Percentiles rank a stretch among this genome's conserved stretches.
Evolutionary conservation across 2,888 invertebrate species (phyloP).

Genomic region (Leptinotarsa tumamoca): DNA sequence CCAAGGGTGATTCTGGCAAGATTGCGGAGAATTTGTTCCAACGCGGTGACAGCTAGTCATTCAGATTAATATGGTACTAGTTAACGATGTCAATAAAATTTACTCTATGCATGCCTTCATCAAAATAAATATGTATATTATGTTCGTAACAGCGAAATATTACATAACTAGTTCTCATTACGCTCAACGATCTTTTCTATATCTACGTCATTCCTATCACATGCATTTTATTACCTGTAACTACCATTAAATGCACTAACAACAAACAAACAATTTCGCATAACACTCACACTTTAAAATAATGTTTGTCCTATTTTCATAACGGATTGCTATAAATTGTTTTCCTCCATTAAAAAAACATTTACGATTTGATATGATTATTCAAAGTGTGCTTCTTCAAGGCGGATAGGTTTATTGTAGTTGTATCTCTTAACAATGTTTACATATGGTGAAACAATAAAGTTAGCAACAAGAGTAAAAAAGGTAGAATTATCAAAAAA

Average conservation of each 20-base stretch:
- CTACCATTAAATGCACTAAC: conserved; percentile 5
- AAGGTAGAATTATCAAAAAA: background rate
- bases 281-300: background rate
- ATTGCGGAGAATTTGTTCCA: no score
- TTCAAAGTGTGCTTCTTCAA: background rate
- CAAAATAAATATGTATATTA: background rate
- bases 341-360: background rate
- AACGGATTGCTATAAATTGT: background rate
- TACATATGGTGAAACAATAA: no score
- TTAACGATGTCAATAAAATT: no score
- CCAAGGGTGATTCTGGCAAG: no score
- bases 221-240: conserved; percentile 4
- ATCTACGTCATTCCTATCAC: background rate
- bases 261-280: background rate
- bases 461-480: background rate
- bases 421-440: background rate
- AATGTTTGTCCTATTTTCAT: conserved; percentile 15
- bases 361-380: background rate
- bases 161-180: conserved; percentile 2
- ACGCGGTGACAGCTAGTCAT: no score
- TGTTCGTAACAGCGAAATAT: background rate
- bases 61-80: no score
- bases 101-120: no score
- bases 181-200: background rate
- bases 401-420: background rate